Evolutionary conservation across 2,888 invertebrate genomes (phyloP).

Genomic region (Mesorhabditis spiculigera): DNA sequence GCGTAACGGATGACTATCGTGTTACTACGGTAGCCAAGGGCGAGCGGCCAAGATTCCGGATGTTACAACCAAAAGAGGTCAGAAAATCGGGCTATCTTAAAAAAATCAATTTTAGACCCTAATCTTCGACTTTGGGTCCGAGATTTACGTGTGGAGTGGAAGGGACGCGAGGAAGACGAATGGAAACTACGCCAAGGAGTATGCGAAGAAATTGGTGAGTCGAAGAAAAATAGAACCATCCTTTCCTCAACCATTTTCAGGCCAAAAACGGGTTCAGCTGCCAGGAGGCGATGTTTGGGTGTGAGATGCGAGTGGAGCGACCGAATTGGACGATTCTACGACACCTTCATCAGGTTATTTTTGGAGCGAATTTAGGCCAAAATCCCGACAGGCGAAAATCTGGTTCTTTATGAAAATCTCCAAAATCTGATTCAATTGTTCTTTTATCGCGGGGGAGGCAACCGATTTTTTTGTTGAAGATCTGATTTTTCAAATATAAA

Average conservation of each 20-base stretch:
- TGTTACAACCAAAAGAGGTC: conserved; percentile 21
- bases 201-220: conserved; percentile 41
- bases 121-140: conserved; percentile 50
- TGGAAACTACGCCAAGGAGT: conserved; percentile 33
- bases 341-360: not conserved
- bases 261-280: not conserved
- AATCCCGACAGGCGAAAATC: too few relatives aligned
- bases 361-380: too few relatives aligned
- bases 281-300: not conserved
- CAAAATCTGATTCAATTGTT: too few relatives aligned
- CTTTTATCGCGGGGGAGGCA: too few relatives aligned
- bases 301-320: not conserved
- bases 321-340: not conserved
- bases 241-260: not conserved
- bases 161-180: conserved; percentile 32
- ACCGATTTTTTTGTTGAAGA: too few relatives aligned
- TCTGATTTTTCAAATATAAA: too few relatives aligned
- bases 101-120: conserved; percentile 31
- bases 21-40: conserved; percentile 18
- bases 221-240: not conserved
- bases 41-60: conserved; percentile 18
- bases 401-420: too few relatives aligned
- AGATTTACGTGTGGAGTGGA: conserved; percentile 51
- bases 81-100: conserved; percentile 3
- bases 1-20: conserved; percentile 20